Conservation (phyloP, 2,113 vertebrate genomes). For the Psammodynastes pulverulentus region DNA sequence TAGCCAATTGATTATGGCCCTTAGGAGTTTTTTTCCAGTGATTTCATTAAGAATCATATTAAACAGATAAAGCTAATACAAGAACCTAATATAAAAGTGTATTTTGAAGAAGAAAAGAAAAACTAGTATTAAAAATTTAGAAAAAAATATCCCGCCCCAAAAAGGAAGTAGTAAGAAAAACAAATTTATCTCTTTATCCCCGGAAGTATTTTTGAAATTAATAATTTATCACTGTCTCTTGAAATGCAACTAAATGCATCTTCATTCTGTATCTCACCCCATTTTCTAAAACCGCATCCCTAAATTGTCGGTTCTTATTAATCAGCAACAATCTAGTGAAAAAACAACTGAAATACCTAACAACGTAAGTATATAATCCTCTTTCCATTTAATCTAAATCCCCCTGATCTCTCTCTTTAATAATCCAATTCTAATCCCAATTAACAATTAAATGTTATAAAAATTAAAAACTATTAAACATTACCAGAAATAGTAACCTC, state of each 20-base stretch:
- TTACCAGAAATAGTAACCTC: neutral
- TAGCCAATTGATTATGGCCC: neutral
- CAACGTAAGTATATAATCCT: neutral
- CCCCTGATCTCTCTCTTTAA: neutral
- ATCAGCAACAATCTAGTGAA: neutral
- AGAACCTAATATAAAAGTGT: neutral
- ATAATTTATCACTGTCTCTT: neutral
- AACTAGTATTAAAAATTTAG: neutral
- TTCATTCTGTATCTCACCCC: neutral
- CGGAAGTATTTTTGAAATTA: neutral
- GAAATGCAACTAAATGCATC: neutral
- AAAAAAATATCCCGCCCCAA: neutral
- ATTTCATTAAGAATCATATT: neutral
- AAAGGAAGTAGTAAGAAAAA: neutral
- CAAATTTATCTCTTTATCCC: neutral
- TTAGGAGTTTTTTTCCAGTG: neutral
- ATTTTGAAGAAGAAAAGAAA: neutral
- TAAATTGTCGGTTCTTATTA: neutral
- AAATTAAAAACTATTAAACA: neutral
- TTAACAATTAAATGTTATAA: neutral
- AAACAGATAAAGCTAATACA: neutral
- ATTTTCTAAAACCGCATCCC: neutral
- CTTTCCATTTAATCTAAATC: neutral
- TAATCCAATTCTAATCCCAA: neutral
- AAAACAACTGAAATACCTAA: neutral